Percentiles rank a stretch among this genome's conserved stretches.
These are phyloP conservation scores for Equus przewalskii DNA, from an alignment of 2,113 vertebrate species.

Conservation along the genomic window DNA sequence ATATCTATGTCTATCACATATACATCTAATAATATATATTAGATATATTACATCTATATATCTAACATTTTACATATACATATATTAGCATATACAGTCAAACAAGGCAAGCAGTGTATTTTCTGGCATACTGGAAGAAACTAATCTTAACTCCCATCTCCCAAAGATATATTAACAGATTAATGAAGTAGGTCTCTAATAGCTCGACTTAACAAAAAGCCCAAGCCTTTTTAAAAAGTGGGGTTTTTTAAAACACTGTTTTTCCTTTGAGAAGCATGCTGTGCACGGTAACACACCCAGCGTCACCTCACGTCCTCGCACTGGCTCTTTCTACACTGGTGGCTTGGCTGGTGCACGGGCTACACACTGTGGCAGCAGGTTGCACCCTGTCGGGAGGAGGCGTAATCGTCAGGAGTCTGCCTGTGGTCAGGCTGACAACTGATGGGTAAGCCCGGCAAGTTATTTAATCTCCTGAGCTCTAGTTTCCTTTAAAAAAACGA, in stretches of 20 bases:
- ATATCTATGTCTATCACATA: no score
- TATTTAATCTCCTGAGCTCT: background rate
- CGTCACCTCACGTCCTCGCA: fast-evolving
- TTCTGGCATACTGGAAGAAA: background rate
- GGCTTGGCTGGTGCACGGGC: fast-evolving
- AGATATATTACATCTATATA: fast-evolving
- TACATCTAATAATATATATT: background rate
- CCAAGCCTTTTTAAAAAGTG: background rate
- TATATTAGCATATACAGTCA: background rate
- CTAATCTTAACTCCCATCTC: background rate
- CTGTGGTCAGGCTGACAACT: background rate
- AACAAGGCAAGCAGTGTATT: background rate
- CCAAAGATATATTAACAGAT: background rate
- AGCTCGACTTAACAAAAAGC: background rate
- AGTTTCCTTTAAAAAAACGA: background rate
- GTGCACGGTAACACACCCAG: no score
- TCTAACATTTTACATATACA: background rate
- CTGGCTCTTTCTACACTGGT: fast-evolving
- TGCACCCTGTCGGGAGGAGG: fast-evolving
- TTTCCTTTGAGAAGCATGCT: background rate
- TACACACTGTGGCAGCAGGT: fast-evolving
- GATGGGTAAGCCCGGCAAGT: background rate
- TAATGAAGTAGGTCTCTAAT: background rate
- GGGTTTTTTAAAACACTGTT: background rate
- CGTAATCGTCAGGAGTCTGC: background rate